A percentile compares a stretch with the other conserved stretches of the same genome.
phyloP scores from a whole-genome alignment of 2,113 vertebrate species.

The Seriola rivoliana region DNA sequence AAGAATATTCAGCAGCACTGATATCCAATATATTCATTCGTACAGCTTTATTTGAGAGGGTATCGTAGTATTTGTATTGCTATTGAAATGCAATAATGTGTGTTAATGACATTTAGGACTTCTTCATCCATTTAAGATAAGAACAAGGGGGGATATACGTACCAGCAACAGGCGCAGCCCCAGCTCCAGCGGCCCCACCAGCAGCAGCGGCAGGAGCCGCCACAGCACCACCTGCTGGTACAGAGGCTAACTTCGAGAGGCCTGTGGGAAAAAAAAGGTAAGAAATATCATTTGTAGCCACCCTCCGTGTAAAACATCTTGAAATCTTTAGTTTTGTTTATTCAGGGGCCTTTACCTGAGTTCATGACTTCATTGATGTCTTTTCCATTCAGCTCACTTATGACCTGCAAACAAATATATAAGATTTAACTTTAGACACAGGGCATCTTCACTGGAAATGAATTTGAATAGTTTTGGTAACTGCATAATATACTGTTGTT shows the following conservation, averaged over 20 bases:
- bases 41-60: background rate
- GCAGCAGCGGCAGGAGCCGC: conserved; percentile 75
- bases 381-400: conserved; percentile 87
- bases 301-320: background rate
- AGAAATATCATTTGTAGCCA: background rate
- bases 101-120: too few species aligned
- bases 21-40: background rate
- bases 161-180: conserved; percentile 87
- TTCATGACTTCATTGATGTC: conserved; percentile 80
- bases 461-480: background rate
- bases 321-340: background rate
- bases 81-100: too few species aligned
- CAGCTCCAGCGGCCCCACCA: conserved; percentile 71
- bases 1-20: background rate
- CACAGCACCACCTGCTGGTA: conserved; percentile 87
- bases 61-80: background rate
- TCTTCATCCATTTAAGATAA: too few species aligned
- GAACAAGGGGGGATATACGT: background rate
- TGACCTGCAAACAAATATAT: conserved; percentile 74
- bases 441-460: background rate
- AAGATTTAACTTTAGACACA: background rate
- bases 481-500: background rate
- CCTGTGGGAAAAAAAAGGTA: conserved; percentile 59
- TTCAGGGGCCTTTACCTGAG: conserved; percentile 67
- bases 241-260: conserved; percentile 86